Percentiles rank a stretch among this genome's conserved stretches.
Conservation (phyloP, 2,797 vertebrate genomes). For the Megaceryle alcyon region DNA sequence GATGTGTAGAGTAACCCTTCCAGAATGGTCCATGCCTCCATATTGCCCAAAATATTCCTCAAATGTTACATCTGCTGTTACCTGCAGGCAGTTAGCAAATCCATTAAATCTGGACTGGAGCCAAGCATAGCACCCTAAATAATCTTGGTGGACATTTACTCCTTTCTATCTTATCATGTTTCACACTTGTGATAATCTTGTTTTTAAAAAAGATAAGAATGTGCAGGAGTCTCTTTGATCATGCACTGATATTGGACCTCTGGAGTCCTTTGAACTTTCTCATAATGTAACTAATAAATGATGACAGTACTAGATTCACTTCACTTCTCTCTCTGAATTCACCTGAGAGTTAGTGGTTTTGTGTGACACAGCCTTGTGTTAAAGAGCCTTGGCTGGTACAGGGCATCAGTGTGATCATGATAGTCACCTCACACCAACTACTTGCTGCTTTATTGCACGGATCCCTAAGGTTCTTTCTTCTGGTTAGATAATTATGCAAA, state of each 20-base stretch:
- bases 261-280: not conserved
- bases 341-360: not conserved
- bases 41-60: not conserved
- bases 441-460: not conserved
- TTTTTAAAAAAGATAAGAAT: not conserved
- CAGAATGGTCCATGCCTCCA: not conserved
- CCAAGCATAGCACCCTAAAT: not conserved
- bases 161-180: not conserved
- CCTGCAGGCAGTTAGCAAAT: not conserved
- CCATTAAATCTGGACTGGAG: not conserved
- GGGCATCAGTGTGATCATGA: not conserved
- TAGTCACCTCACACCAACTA: not conserved
- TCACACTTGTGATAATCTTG: not conserved
- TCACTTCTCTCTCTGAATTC: not conserved
- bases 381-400: not conserved
- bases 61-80: not conserved
- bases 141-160: not conserved
- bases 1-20: not conserved
- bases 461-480: not conserved
- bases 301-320: not conserved
- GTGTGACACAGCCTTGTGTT: not conserved
- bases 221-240: not conserved
- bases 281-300: not conserved
- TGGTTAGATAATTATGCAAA: not conserved
- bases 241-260: not conserved